Conservation (phyloP, 1,140 invertebrate genomes). For the Drosophila micromelanica region DNA sequence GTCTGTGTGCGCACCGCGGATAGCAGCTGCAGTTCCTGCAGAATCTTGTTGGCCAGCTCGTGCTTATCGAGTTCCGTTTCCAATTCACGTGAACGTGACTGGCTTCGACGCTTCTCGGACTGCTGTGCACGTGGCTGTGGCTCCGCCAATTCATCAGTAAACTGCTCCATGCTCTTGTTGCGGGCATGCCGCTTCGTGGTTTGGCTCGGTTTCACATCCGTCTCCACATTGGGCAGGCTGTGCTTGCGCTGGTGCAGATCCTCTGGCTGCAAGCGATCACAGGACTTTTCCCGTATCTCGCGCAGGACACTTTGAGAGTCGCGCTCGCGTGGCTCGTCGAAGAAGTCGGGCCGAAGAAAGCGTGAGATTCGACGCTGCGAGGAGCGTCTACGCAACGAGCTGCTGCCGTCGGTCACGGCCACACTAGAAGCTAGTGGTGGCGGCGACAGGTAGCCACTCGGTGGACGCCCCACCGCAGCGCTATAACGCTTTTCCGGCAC, state of each 20-base stretch:
- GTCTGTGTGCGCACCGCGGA: conserved; percentile 61
- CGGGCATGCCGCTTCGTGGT: conserved; percentile 57
- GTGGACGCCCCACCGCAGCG: conserved; percentile 71
- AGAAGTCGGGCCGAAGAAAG: conserved; percentile 91
- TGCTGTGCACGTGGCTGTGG: conserved; percentile 1
- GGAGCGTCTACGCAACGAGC: conserved; percentile 84
- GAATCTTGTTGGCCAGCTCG: conserved; percentile 75
- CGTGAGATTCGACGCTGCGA: conserved; percentile 88
- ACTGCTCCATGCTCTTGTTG: conserved; percentile 79
- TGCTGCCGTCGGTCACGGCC: conserved; percentile 51
- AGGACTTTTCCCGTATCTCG: conserved; percentile 87
- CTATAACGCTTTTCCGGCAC: conserved; percentile 64
- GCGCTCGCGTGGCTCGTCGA: conserved; percentile 88
- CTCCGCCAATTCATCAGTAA: conserved; percentile 31
- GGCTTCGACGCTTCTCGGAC: conserved; percentile 46
- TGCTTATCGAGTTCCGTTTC: conserved; percentile 65
- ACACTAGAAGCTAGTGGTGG: conserved; percentile 29
- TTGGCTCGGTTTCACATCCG: conserved; percentile 28
- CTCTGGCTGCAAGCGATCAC: conserved; percentile 41
- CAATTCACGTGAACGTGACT: conserved; percentile 62
- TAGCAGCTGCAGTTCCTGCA: conserved; percentile 76
- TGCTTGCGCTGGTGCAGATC: conserved; percentile 65
- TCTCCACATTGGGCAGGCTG: conserved; percentile 65
- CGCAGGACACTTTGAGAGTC: conserved; percentile 88
- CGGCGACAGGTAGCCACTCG: conserved; percentile 80